These are phyloP conservation scores for Heptranchias perlo DNA, from an alignment of 2,113 vertebrate species.

Conservation along the genomic window DNA sequence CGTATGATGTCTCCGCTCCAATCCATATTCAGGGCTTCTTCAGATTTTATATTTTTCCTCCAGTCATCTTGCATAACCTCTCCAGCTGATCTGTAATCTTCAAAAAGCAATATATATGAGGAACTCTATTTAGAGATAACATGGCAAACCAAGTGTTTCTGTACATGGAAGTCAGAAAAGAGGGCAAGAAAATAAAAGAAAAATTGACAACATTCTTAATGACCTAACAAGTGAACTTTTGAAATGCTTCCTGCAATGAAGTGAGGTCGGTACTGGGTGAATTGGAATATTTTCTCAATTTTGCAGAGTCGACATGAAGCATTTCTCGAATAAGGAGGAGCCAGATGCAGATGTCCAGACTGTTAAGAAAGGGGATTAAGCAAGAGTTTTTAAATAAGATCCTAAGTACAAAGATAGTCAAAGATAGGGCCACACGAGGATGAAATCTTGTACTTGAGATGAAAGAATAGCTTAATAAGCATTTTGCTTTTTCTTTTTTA, in stretches of 20 bases:
- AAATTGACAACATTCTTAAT: background rate
- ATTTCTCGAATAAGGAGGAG: background rate
- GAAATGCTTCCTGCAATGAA: background rate
- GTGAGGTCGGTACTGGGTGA: background rate
- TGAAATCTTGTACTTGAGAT: too few species aligned
- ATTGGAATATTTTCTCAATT: background rate
- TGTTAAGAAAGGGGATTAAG: background rate
- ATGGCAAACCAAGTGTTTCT: background rate
- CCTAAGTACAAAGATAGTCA: background rate
- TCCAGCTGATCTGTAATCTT: slow-evolving; percentile 23
- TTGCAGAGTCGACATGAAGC: background rate
- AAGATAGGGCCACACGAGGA: too few species aligned
- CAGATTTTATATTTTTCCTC: slow-evolving; percentile 21
- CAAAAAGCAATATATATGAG: background rate
- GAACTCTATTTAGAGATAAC: background rate
- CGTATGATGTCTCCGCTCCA: background rate
- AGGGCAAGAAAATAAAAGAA: background rate
- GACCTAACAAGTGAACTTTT: background rate
- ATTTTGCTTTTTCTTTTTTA: too few species aligned
- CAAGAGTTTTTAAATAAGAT: background rate
- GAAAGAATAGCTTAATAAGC: too few species aligned
- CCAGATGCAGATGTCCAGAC: background rate
- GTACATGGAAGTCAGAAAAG: background rate
- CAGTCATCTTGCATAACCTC: background rate
- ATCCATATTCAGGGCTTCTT: background rate